Percentiles rank a stretch among this genome's conserved stretches.
These are phyloP conservation scores for Sternotherus odoratus DNA, from an alignment of 2,797 vertebrate genomes.

Conservation along the genomic window DNA sequence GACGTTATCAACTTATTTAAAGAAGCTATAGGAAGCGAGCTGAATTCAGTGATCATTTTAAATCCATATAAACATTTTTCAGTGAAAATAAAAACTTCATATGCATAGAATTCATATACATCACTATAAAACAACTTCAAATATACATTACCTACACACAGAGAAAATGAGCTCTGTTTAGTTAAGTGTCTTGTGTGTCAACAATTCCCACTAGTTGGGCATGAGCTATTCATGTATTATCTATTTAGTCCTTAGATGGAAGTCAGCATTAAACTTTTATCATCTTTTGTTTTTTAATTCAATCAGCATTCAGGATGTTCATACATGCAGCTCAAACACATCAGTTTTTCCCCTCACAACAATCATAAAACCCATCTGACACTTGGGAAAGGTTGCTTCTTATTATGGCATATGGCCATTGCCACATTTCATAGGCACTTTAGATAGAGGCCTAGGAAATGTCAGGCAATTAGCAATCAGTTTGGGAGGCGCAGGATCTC, in stretches of 20 bases:
- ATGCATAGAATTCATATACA: background rate
- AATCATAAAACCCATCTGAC: slow-evolving; percentile 4
- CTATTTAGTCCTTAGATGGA: background rate
- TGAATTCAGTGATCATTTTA: background rate
- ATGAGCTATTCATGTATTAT: background rate
- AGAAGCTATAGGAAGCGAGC: slow-evolving; percentile 29
- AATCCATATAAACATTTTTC: background rate
- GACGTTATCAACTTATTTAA: slow-evolving; percentile 27
- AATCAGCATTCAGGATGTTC: background rate
- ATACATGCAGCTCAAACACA: background rate
- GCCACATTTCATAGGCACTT: slow-evolving; percentile 7
- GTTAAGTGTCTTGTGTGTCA: background rate
- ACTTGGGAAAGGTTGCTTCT: background rate
- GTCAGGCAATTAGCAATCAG: background rate
- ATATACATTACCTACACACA: background rate
- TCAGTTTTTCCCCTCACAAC: background rate
- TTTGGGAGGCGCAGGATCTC: background rate
- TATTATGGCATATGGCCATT: background rate
- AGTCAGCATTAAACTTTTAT: background rate
- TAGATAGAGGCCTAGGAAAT: slow-evolving; percentile 1
- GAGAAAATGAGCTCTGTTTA: background rate
- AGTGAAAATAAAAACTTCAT: background rate
- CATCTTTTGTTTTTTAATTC: background rate
- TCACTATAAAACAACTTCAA: background rate
- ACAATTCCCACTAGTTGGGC: background rate